Conservation (phyloP, 2,888 invertebrate species). For the Pachliopta kotzebuea region DNA sequence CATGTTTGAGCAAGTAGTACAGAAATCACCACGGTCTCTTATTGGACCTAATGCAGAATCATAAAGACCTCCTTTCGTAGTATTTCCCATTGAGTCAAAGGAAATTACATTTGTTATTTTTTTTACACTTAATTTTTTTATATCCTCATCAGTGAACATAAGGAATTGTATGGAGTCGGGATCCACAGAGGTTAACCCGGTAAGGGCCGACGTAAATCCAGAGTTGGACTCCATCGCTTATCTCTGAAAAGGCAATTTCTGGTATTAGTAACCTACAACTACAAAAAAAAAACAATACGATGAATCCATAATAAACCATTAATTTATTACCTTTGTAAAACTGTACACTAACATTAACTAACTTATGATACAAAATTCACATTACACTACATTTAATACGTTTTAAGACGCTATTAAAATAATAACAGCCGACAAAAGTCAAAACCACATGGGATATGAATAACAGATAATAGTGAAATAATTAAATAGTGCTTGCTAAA, state of each 20-base stretch:
- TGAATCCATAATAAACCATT: neutral
- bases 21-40: constrained; percentile 84
- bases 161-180: constrained; percentile 82
- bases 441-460: constrained; percentile 24
- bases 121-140: constrained; percentile 88
- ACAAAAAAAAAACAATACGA: neutral
- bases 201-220: constrained; percentile 48
- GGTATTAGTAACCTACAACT: constrained; percentile 13
- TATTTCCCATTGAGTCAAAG: constrained; percentile 91
- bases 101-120: constrained; percentile 89
- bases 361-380: neutral
- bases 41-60: constrained; percentile 89
- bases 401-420: neutral
- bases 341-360: neutral
- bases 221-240: constrained; percentile 56
- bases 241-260: constrained; percentile 26
- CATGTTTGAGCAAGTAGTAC: constrained; percentile 88
- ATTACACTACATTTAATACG: neutral
- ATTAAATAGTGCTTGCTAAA: neutral
- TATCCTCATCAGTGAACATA: constrained; percentile 87
- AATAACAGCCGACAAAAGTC: constrained; percentile 5
- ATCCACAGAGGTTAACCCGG: constrained; percentile 59
- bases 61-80: constrained; percentile 92
- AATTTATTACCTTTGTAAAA: neutral
- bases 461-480: constrained; percentile 2